Conservation (phyloP, 2,888 invertebrate species). For the Himalopsyche tibetana region DNA sequence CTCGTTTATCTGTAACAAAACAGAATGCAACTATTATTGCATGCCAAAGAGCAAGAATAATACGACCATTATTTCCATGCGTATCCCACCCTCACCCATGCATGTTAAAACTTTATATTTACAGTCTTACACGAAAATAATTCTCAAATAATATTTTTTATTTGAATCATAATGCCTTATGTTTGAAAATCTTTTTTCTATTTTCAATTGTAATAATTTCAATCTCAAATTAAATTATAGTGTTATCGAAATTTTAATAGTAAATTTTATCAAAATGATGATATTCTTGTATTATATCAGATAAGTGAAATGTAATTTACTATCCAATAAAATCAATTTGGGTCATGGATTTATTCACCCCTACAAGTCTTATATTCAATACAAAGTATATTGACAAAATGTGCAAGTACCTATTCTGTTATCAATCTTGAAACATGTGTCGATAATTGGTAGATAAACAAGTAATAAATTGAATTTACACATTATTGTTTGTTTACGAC, state of each 20-base stretch:
- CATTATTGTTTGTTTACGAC: conserved; percentile 18
- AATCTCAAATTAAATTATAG: no score
- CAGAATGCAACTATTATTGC: conserved; percentile 51
- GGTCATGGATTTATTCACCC: conserved; percentile 27
- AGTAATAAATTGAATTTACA: conserved; percentile 1
- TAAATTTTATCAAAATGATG: no score
- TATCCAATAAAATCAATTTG: neutral
- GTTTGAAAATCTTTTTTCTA: neutral
- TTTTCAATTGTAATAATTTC: neutral
- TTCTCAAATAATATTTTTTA: no score
- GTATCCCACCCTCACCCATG: neutral
- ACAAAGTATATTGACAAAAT: neutral
- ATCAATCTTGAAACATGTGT: conserved; percentile 2
- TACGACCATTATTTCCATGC: neutral
- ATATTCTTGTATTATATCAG: no score
- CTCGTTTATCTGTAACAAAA: conserved; percentile 82
- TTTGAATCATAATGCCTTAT: no score
- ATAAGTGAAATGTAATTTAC: neutral
- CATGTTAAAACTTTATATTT: neutral
- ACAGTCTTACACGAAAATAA: neutral
- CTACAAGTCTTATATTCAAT: neutral
- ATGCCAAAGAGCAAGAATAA: neutral
- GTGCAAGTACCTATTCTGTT: neutral
- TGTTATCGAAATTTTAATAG: no score
- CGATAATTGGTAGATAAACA: conserved; percentile 1